Conservation (phyloP, 2,888 invertebrate genomes). For the Aethes cnicana region DNA sequence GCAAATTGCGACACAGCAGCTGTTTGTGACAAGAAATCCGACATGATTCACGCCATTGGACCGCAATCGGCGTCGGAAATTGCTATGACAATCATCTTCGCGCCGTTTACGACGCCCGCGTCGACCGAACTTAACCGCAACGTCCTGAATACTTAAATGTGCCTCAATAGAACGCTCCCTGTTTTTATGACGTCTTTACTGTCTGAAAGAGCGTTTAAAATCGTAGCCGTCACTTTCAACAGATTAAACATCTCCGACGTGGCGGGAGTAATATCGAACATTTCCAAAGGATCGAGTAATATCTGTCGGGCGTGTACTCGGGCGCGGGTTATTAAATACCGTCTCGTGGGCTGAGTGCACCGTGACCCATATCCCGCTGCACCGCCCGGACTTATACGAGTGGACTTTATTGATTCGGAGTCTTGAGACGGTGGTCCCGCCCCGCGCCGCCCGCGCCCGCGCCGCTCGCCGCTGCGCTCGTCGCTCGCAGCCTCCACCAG, state of each 20-base stretch:
- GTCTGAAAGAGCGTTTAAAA: slow-evolving; percentile 28
- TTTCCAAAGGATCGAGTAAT: slow-evolving; percentile 55
- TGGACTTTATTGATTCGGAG: slow-evolving; percentile 83
- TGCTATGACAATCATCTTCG: slow-evolving; percentile 56
- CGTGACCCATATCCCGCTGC: slow-evolving; percentile 79
- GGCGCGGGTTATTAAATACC: slow-evolving; percentile 70
- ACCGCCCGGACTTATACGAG: slow-evolving; percentile 75
- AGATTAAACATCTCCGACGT: slow-evolving; percentile 44
- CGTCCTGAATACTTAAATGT: slow-evolving; percentile 17
- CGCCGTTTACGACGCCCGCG: slow-evolving; percentile 42
- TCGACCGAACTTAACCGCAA: slow-evolving; percentile 19
- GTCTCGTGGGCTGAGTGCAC: slow-evolving; percentile 70
- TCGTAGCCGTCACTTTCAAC: slow-evolving; percentile 45
- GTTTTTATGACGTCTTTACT: slow-evolving; percentile 45
- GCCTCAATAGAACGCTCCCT: slow-evolving; percentile 1
- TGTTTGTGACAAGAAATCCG: slow-evolving; percentile 73
- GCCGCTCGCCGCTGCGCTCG: slow-evolving; percentile 17
- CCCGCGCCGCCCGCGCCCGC: slow-evolving; percentile 57
- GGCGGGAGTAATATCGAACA: slow-evolving; percentile 31
- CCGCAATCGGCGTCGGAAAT: slow-evolving; percentile 59
- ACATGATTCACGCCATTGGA: slow-evolving; percentile 69
- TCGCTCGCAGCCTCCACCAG: slow-evolving; percentile 1
- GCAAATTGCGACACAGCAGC: slow-evolving; percentile 79
- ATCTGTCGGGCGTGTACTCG: slow-evolving; percentile 58
- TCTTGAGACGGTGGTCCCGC: slow-evolving; percentile 76